Conservation (phyloP, 2,888 invertebrate species). For the Tridacna crocea region DNA sequence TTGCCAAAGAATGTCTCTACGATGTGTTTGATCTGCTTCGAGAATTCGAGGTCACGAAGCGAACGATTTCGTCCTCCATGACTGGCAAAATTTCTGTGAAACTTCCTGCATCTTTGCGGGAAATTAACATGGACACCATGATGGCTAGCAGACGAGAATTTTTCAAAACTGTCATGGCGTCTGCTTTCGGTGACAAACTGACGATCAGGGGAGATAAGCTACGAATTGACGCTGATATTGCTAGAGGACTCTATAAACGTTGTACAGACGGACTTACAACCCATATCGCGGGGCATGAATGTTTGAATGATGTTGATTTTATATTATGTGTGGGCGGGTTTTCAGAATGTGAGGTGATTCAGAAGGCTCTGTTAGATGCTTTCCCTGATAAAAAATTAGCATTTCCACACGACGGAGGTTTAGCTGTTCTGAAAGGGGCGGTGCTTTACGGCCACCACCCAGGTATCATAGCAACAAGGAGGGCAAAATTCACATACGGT, state of each 20-base stretch:
- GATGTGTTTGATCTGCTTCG: constrained; percentile 50
- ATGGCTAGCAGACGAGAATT: constrained; percentile 25
- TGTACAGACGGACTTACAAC: constrained; percentile 27
- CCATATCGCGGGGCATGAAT: constrained; percentile 26
- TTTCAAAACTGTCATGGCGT: constrained; percentile 32
- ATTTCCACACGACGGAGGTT: constrained; percentile 11
- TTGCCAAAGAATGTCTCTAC: constrained; percentile 35
- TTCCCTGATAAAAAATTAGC: constrained; percentile 13
- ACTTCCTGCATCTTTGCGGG: constrained; percentile 22
- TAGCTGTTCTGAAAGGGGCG: constrained; percentile 13
- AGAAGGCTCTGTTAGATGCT: constrained; percentile 24
- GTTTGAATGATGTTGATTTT: constrained; percentile 21
- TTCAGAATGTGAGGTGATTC: constrained; percentile 45
- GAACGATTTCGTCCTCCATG: constrained; percentile 29
- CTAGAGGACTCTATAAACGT: constrained; percentile 29
- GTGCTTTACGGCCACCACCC: constrained; percentile 16
- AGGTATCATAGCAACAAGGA: constrained; percentile 13
- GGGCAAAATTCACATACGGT: constrained; percentile 15
- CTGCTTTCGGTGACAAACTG: background rate
- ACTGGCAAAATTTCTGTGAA: constrained; percentile 40
- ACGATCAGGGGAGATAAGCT: constrained; percentile 35
- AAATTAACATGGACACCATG: constrained; percentile 24
- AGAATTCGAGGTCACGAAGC: constrained; percentile 57
- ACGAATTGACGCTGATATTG: constrained; percentile 31
- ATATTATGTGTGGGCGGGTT: constrained; percentile 46